A percentile compares a stretch with the other conserved stretches of the same genome.
phyloP scores from a whole-genome alignment of 2,888 invertebrate genomes.

The Euclidia mi region DNA sequence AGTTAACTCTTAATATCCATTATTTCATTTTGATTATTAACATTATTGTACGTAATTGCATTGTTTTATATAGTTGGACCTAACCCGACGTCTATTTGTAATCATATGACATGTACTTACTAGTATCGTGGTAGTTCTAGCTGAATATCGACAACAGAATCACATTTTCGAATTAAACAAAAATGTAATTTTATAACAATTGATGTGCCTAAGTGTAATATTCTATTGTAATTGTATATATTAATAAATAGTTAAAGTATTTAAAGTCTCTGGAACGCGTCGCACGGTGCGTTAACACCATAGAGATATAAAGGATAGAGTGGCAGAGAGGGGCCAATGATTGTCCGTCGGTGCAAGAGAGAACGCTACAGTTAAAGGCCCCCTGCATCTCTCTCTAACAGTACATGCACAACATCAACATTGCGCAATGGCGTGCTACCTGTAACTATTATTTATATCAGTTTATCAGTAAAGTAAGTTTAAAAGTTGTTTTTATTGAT shows the following conservation, averaged over 20 bases:
- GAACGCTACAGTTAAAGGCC: too few species aligned
- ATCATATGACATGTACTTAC: conserved; percentile 75
- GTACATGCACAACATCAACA: too few species aligned
- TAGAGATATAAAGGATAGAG: too few species aligned
- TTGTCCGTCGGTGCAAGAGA: too few species aligned
- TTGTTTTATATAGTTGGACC: conserved; percentile 51
- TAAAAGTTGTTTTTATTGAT: too few species aligned
- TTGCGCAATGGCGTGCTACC: too few species aligned
- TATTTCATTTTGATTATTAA: conserved; percentile 49
- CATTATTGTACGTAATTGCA: conserved; percentile 43
- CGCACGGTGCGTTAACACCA: conserved; percentile 45
- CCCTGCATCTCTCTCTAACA: too few species aligned
- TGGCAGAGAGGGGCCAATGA: too few species aligned
- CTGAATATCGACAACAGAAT: conserved; percentile 76
- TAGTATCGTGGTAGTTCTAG: conserved; percentile 82
- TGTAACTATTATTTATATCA: too few species aligned
- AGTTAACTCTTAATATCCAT: conserved; percentile 60
- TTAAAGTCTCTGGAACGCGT: conserved; percentile 67
- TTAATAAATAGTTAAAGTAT: conserved; percentile 70
- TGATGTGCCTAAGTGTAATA: conserved; percentile 90
- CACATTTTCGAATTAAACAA: conserved; percentile 86
- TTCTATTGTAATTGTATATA: conserved; percentile 85
- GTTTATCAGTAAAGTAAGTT: too few species aligned
- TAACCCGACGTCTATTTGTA: conserved; percentile 51
- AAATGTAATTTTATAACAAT: conserved; percentile 89